These are phyloP conservation scores for Stenolophus ochropezus DNA, from an alignment of 2,888 invertebrate species.

Conservation along the genomic window DNA sequence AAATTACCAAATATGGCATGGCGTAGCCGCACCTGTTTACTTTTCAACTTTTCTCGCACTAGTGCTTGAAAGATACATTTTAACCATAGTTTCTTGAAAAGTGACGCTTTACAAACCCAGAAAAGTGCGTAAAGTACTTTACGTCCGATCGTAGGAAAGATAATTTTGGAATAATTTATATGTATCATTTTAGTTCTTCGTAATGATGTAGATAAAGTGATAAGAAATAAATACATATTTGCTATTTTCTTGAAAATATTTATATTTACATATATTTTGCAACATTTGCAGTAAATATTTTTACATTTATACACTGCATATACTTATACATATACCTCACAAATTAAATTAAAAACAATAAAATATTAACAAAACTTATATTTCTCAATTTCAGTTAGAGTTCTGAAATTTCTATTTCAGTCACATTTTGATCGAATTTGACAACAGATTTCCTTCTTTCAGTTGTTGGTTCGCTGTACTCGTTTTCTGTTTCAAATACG, in stretches of 20 bases:
- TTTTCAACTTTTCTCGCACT: too few species aligned
- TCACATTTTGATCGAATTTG: constrained; percentile 77
- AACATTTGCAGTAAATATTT: not conserved
- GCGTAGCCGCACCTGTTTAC: too few species aligned
- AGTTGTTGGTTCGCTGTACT: not conserved
- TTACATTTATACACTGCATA: not conserved
- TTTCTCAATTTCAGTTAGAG: constrained; percentile 58
- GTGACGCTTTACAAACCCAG: too few species aligned
- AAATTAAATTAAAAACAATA: not conserved
- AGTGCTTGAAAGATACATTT: too few species aligned
- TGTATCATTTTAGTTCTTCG: too few species aligned
- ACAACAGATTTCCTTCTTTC: constrained; percentile 74
- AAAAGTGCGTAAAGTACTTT: too few species aligned
- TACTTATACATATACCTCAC: not conserved
- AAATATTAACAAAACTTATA: not conserved
- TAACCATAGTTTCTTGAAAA: too few species aligned
- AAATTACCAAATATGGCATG: too few species aligned
- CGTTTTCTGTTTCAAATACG: not conserved
- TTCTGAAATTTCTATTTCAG: constrained; percentile 74
- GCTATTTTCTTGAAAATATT: not conserved
- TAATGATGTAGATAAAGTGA: too few species aligned
- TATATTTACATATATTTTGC: constrained; percentile 4
- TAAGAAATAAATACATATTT: not conserved
- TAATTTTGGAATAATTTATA: too few species aligned
- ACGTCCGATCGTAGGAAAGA: too few species aligned